Percentiles rank a stretch among this genome's conserved stretches.
Conservation (phyloP, 2,113 vertebrate species). For the Spea multiplicata region DNA sequence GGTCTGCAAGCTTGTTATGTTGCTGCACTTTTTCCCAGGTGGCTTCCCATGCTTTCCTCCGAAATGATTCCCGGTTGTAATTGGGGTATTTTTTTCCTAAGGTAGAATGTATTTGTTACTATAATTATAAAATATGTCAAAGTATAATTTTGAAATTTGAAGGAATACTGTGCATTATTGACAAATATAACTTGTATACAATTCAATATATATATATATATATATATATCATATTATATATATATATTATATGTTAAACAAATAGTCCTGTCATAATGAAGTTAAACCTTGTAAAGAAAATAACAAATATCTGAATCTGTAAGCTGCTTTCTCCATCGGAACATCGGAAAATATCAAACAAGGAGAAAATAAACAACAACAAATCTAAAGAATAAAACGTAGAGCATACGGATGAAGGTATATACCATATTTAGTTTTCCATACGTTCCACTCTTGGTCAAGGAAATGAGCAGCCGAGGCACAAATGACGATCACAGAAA, state of each 20-base stretch:
- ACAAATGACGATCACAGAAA: slow-evolving; percentile 17
- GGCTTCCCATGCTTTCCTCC: slow-evolving; percentile 31
- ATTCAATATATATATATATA: neutral
- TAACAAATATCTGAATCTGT: too few relatives aligned
- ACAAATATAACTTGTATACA: neutral
- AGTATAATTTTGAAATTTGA: too few relatives aligned
- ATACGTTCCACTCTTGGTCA: slow-evolving; percentile 36
- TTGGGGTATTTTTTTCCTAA: slow-evolving; percentile 20
- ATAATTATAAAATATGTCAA: too few relatives aligned
- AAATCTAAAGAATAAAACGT: neutral
- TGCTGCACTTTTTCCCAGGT: slow-evolving; percentile 32
- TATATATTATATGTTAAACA: too few relatives aligned
- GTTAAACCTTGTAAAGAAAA: too few relatives aligned
- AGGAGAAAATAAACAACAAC: neutral
- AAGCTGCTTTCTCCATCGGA: too few relatives aligned
- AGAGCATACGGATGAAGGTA: too few relatives aligned
- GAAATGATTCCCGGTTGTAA: neutral
- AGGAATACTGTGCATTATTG: neutral
- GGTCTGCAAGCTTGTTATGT: slow-evolving; percentile 24
- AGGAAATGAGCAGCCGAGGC: slow-evolving; percentile 12
- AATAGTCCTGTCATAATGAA: too few relatives aligned
- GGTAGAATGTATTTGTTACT: too few relatives aligned
- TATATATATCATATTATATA: neutral
- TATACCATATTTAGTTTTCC: slow-evolving; percentile 37
- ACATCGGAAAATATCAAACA: too few relatives aligned